Conservation (phyloP, 1,140 invertebrate species). For the Semibalanus balanoides region DNA sequence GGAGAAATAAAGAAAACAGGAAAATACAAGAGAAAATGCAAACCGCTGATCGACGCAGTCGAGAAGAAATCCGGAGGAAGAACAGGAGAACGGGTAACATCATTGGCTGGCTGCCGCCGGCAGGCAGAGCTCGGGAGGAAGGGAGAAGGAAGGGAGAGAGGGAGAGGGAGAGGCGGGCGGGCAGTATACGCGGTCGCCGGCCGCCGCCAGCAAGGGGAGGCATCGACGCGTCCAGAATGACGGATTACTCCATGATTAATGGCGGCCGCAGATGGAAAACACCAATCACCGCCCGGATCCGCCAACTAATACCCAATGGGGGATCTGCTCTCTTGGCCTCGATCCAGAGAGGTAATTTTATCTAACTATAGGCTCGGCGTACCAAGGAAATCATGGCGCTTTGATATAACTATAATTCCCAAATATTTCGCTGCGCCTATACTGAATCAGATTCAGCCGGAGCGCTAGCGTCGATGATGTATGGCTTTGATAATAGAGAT, state of each 20-base stretch:
- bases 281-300: neutral
- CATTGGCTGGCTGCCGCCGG: too few relatives aligned
- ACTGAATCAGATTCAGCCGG: neutral
- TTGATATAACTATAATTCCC: neutral
- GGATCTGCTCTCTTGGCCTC: neutral
- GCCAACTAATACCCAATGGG: neutral
- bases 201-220: neutral
- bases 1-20: neutral
- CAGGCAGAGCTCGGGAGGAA: too few relatives aligned
- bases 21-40: neutral
- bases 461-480: neutral
- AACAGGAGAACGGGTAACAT: too few relatives aligned
- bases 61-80: too few relatives aligned
- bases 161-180: neutral
- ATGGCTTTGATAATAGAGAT: conserved; percentile 1
- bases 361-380: neutral
- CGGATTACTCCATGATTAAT: conserved; percentile 1
- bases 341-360: conserved; percentile 2
- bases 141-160: neutral
- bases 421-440: neutral
- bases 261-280: neutral
- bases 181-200: neutral
- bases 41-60: neutral
- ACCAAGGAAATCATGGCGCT: neutral
- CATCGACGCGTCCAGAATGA: neutral